Conservation (phyloP, 1,140 invertebrate genomes). For the Coboldia fuscipes region DNA sequence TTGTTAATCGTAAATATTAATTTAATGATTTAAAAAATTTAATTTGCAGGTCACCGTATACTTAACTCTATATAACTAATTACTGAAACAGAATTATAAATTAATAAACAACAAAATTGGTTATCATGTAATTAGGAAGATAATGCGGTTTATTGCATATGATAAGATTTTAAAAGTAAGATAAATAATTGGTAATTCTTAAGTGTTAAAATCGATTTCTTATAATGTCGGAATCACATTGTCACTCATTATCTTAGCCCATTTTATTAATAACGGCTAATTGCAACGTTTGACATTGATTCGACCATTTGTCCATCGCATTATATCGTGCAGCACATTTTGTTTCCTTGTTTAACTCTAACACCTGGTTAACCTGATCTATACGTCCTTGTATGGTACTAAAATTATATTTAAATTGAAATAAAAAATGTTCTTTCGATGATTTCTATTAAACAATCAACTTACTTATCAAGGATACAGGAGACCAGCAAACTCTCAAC, state of each 20-base stretch:
- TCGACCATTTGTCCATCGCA: conserved; percentile 91
- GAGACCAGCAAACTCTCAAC: conserved; percentile 96
- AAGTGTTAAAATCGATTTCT: too few species aligned
- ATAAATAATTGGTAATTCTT: too few species aligned
- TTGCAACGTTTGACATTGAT: conserved; percentile 73
- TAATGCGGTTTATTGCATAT: too few species aligned
- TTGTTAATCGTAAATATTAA: too few species aligned
- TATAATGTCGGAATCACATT: too few species aligned
- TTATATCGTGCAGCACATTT: conserved; percentile 69
- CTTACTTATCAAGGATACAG: conserved; percentile 90
- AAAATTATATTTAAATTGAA: conserved; percentile 9
- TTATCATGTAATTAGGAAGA: too few species aligned
- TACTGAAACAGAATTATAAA: too few species aligned
- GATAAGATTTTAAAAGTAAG: too few species aligned
- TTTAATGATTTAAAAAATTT: too few species aligned
- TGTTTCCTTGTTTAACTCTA: conserved; percentile 68
- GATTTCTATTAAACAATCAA: conserved; percentile 4
- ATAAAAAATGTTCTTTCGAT: conserved; percentile 1
- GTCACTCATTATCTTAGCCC: conserved; percentile 34
- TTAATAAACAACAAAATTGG: too few species aligned
- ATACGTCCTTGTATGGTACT: conserved; percentile 93
- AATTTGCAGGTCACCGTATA: too few species aligned
- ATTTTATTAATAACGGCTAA: conserved; percentile 76
- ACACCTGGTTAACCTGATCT: conserved; percentile 89
- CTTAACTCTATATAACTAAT: too few species aligned